Base-by-base conservation (phyloP, 2,797 vertebrate species). In the Acomys russatus region DNA sequence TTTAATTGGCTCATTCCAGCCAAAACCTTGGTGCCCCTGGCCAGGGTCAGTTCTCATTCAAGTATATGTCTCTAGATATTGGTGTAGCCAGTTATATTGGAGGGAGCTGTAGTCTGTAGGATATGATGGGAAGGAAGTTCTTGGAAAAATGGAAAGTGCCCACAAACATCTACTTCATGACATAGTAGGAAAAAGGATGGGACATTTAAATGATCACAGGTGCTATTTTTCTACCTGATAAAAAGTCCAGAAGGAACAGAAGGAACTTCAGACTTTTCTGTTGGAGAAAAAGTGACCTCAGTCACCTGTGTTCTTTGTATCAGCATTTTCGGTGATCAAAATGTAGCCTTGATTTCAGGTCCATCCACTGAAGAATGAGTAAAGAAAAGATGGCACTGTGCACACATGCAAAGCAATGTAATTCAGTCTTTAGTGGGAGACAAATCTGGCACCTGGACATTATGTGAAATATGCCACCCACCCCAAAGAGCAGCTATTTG, bases 161-260 rank as follows among this genome's bases (percentile, higher is more conserved):
- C 61, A n/a, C 17, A 71, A 44, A 68, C 33, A 25, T 35, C 11
- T 66, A 20, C 33, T 91, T 94, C 30, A 38, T 10, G 44, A 17
- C 68, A 10, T 25, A 63, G 38, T 76, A 76, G 14, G 74, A 14
- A 76, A 44, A 44, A 7, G 35, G 8, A 12, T 88, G 5, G 38
- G 66, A 68, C 38, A 25, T 49, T 78, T 18, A 9, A 71, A 12
- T 25, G 25, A 76, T 92, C 33, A 18, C 25, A 64, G 66, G 71
- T 95, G 82, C 88, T 87, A n/a, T 49, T 87, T 97, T 95, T 97
- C 74, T 97, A 83, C 88, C 80, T 88, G 90, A 0, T 68, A 90
- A 93, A 93, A 96, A 93, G 33, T 9, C 9, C 61, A 95, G 61
- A 44, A 44, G 77, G 79, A 96, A 92, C 73, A 94, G 87, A 95